Conservation (phyloP, 2,888 invertebrate species). For the Heliconius sara region DNA sequence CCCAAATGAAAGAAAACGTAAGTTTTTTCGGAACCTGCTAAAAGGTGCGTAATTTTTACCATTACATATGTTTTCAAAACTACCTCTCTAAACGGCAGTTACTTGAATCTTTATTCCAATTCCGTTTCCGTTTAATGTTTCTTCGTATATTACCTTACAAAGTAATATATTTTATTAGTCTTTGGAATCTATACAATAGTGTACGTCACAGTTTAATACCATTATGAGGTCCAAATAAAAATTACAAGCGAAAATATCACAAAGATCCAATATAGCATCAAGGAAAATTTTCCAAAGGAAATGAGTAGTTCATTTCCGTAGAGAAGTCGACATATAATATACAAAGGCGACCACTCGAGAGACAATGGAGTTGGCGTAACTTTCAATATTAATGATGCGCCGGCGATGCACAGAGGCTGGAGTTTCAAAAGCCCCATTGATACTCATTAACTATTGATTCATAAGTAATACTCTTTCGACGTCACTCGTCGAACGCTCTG, state of each 20-base stretch:
- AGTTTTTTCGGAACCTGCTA: constrained; percentile 43
- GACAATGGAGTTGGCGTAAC: constrained; percentile 77
- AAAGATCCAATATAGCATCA: constrained; percentile 61
- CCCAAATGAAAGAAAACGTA: constrained; percentile 43
- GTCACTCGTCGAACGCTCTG: constrained; percentile 62
- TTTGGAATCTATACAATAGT: not conserved
- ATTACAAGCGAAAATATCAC: constrained; percentile 29
- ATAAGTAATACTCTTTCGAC: constrained; percentile 82
- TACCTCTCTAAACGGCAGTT: constrained; percentile 14
- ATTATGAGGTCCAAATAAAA: constrained; percentile 6
- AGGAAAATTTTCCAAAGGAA: constrained; percentile 74
- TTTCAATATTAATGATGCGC: constrained; percentile 83
- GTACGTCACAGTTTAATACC: not conserved
- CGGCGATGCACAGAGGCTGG: constrained; percentile 75
- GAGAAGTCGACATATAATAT: constrained; percentile 69
- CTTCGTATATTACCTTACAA: not conserved
- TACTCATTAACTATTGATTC: constrained; percentile 84
- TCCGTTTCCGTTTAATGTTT: not conserved
- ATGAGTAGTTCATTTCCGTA: constrained; percentile 74
- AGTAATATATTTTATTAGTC: not conserved
- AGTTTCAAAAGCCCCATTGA: constrained; percentile 80
- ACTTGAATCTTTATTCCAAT: constrained; percentile 13
- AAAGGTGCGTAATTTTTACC: constrained; percentile 46
- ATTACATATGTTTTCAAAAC: constrained; percentile 34
- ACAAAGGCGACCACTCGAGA: constrained; percentile 76